Base-by-base conservation (phyloP, 2,888 invertebrate species). In the Rhagonycha lutea region DNA sequence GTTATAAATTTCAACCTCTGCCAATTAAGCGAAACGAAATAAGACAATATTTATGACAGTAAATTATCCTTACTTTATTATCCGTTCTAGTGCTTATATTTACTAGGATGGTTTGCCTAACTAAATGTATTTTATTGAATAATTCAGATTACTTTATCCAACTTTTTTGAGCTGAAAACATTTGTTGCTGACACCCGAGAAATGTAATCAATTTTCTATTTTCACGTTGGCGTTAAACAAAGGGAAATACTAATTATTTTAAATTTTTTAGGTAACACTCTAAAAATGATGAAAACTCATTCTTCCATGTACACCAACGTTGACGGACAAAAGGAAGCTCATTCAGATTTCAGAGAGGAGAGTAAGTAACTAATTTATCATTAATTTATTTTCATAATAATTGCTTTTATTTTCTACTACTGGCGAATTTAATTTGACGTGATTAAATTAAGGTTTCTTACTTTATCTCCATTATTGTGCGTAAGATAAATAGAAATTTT, bases 281-380 rank as follows among this genome's bases (percentile, higher is more conserved):
- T 88, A 73, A 85, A 85, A 74, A 83, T 87, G 80, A 84, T 86
- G 82, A 88, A 88, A 82, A 84, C 85, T 14, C 88, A 88, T 65
- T 84, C 87, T 12, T 80, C 86, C 5, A 81, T 85, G 32, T 87
- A 85, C 78, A 83, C 84, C 9, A 83, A 86, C 78, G 73, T 85
- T 4, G 86, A 88, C 77, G 88, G 88, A n/a, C 84, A 87, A 70
- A 82, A 85, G 76, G 85, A 87, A 79, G 82, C 83, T 14, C 87
- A 87, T 74, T 81, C 85, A 1, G 84, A 86, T 68, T 84, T 82
- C 12, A 83, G 83, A 74, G 85, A 87, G 77, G 83, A 87, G 85
- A 82, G 88, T 87, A 80, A 84, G 82, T 79, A 18, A 14, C 14
- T 18, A 68, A 12, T 68, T 18, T 26, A 23, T 61, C 32, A n/a